Evolutionary conservation across 2,888 invertebrate species (phyloP).

Genomic region (Callyntrura guangdongensis): DNA sequence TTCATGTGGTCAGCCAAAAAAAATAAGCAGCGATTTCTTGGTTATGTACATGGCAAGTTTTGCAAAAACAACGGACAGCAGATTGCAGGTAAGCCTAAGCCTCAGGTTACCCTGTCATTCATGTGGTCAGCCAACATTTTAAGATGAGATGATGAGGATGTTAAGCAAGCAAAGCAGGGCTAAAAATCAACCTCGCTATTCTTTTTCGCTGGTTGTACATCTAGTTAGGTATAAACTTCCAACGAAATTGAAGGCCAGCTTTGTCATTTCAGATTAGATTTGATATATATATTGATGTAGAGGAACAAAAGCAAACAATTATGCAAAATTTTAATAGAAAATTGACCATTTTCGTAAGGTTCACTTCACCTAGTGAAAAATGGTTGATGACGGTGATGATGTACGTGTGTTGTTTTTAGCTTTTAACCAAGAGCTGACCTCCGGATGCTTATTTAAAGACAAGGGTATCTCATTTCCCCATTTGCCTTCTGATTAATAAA

Average conservation of each 20-base stretch:
- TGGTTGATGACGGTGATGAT: slow-evolving; percentile 18
- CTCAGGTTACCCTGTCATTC: not conserved
- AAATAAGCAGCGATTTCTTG: not conserved
- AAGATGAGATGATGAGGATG: not conserved
- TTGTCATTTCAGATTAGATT: slow-evolving; percentile 28
- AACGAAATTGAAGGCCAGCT: slow-evolving; percentile 13
- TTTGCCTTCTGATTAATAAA: not conserved
- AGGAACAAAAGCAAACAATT: slow-evolving; percentile 54
- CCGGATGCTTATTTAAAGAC: slow-evolving; percentile 68
- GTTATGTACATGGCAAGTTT: not conserved
- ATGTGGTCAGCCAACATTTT: not conserved
- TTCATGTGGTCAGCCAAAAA: not conserved
- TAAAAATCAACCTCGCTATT: slow-evolving; percentile 18
- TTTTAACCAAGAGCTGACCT: slow-evolving; percentile 29
- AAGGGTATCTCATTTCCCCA: slow-evolving; percentile 38
- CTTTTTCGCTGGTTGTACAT: not conserved
- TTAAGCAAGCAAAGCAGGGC: not conserved
- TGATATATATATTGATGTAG: slow-evolving; percentile 30
- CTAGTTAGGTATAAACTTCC: not conserved
- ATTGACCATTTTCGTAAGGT: slow-evolving; percentile 60
- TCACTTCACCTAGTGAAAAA: slow-evolving; percentile 46
- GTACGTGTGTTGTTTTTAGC: too few relatives aligned
- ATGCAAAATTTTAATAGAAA: slow-evolving; percentile 60
- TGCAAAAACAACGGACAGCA: too few relatives aligned
- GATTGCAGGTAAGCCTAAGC: not conserved